These are phyloP conservation scores for Trachops cirrhosus DNA, from an alignment of 2,797 vertebrate genomes.

Conservation along the genomic window DNA sequence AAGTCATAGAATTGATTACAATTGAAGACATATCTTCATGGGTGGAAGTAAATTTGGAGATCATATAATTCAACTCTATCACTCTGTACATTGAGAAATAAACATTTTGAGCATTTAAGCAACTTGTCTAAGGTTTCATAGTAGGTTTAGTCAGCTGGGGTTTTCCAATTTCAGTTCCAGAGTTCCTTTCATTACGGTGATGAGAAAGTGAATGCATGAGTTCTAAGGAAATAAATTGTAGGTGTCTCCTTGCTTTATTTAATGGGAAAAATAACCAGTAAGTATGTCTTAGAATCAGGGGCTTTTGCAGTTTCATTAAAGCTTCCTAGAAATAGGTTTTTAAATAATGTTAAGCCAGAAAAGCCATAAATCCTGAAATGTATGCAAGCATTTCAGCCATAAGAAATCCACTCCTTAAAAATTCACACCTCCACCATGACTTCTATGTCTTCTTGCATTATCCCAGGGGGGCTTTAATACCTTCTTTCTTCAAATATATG, in stretches of 20 bases:
- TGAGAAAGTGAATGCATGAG: neutral
- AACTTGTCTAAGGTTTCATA: neutral
- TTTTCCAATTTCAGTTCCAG: neutral
- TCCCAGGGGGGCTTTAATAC: neutral
- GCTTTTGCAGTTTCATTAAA: neutral
- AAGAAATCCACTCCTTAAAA: neutral
- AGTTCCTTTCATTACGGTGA: neutral
- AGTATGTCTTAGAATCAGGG: neutral
- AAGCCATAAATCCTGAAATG: neutral
- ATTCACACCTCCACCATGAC: neutral
- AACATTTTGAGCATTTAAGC: neutral
- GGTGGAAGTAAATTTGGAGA: neutral
- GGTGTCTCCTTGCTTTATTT: neutral
- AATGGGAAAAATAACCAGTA: neutral
- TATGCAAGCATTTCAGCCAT: neutral
- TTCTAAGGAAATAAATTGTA: neutral
- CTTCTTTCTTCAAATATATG: neutral
- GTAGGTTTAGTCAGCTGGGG: neutral
- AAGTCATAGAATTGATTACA: neutral
- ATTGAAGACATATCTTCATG: neutral
- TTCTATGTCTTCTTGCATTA: neutral
- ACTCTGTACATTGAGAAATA: neutral
- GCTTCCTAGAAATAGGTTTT: constrained; percentile 21
- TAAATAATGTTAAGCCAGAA: neutral
- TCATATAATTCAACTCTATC: neutral